Conservation (phyloP, 2,888 invertebrate genomes). For the Neocrepidodera transversa region DNA sequence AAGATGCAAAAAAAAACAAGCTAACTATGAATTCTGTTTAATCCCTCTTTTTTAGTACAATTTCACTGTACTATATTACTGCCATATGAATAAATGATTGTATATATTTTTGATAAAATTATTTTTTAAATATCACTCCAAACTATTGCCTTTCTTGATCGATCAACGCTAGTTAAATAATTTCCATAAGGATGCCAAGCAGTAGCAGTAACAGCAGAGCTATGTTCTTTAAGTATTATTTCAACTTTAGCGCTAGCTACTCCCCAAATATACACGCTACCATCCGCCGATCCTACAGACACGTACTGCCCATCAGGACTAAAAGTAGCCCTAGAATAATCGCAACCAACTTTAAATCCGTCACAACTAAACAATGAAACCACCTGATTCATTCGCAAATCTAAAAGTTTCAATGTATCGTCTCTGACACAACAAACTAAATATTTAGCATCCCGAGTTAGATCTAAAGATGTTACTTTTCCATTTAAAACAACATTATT, state of each 20-base stretch:
- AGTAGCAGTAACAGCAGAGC: conserved; percentile 85
- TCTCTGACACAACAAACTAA: conserved; percentile 93
- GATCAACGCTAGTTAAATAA: conserved; percentile 82
- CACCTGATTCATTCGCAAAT: conserved; percentile 93
- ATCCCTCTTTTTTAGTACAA: too few species aligned
- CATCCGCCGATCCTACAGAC: conserved; percentile 92
- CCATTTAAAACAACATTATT: conserved; percentile 90
- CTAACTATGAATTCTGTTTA: too few species aligned
- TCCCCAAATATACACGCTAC: conserved; percentile 92
- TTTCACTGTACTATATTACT: too few species aligned
- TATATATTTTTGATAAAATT: too few species aligned
- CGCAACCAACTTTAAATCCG: conserved; percentile 93
- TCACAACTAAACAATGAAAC: conserved; percentile 90
- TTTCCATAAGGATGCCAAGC: conserved; percentile 88
- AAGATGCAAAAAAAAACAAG: too few species aligned
- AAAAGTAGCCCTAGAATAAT: conserved; percentile 92
- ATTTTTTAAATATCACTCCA: conserved; percentile 70
- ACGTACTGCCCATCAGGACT: conserved; percentile 90
- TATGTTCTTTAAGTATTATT: conserved; percentile 79
- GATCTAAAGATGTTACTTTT: conserved; percentile 92
- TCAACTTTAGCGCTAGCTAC: conserved; percentile 77
- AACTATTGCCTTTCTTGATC: conserved; percentile 79
- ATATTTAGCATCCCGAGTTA: conserved; percentile 91
- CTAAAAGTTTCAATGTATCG: conserved; percentile 92
- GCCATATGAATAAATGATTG: too few species aligned